Conservation (phyloP, 1,140 invertebrate genomes). For the Laodelphax striatellus region DNA sequence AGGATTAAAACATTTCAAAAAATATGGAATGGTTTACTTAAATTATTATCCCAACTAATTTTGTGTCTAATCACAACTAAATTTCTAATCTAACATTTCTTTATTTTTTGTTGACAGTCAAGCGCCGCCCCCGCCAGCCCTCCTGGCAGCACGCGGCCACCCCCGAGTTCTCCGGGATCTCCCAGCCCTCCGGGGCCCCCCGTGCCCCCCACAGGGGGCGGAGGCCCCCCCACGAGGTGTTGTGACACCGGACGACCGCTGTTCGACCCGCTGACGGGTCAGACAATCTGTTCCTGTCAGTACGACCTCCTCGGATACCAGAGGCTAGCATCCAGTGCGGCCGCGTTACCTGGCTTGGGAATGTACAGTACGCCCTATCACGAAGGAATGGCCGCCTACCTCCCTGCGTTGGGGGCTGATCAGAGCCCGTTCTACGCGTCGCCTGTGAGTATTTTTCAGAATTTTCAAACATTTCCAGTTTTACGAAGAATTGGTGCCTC, state of each 20-base stretch:
- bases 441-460: conserved; percentile 59
- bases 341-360: conserved; percentile 68
- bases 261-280: conserved; percentile 83
- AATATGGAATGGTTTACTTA: too few relatives aligned
- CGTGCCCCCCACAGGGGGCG: conserved; percentile 22
- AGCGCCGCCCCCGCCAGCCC: conserved; percentile 12
- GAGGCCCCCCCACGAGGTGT: conserved; percentile 45
- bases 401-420: conserved; percentile 64
- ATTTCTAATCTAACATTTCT: background rate
- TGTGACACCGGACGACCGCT: conserved; percentile 85
- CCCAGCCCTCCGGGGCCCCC: background rate
- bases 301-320: conserved; percentile 40
- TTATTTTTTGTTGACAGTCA: conserved; percentile 14
- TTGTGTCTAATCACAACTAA: too few relatives aligned
- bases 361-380: conserved; percentile 52
- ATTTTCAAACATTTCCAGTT: background rate
- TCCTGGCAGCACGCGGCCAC: conserved; percentile 1
- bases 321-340: conserved; percentile 42
- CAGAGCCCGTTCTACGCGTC: conserved; percentile 72
- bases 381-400: conserved; percentile 65
- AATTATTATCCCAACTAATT: too few relatives aligned
- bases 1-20: too few relatives aligned
- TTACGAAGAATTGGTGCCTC: too few relatives aligned
- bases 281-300: conserved; percentile 88
- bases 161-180: conserved; percentile 6